Evolutionary conservation across 92 coral and sea anemone species (phyloP), one percentile per base, ranked within the genome.

Genomic region (Epizoanthus illoricatus): DNA sequence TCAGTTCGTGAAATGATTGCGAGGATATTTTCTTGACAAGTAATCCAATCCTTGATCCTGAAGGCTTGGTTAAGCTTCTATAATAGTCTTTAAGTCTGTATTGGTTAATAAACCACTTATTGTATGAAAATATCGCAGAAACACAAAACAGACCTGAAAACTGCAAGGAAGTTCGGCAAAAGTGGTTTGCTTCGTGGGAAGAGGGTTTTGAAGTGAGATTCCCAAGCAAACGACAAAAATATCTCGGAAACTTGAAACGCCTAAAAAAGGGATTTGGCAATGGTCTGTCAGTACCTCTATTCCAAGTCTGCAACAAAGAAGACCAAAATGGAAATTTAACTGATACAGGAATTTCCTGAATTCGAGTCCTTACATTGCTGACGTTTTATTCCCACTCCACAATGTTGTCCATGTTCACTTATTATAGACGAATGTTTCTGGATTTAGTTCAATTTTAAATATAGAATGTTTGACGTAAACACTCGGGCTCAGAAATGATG

Each of bases 201-300:
- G 39, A 78, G 42, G 43, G 4, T 45, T 52, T 28, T 45, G 52
- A 40, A 23, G 41, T 7, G 67, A 56, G 58, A 64, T 78, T 78
- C 33, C 39, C 71, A 42, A 15, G 28, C 59, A 78, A 78, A 64
- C 61, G 82, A 63, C 20, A 63, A 42, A 45, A 78, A 78, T 78
- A 42, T 7, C 66, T 78, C 56, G 71, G 82, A 78, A 78, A 78
- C 82, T 78, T 70, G 82, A 78, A 78, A 78, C 82, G 59, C 57
- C 39, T 42, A 19, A 78, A 40, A n/a, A 62, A 78, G 57, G 71
- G 55, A 78, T 78, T 78, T 78, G 71, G 57, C 45, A 45, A 64
- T 15, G 18, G 67, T 78, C 82, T 78, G 82, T 78, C 82, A 78
- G 15, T 78, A 64, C 59, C 70, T 4, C 16, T 23, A 54, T 59